These are phyloP conservation scores for Acyrthosiphon pisum DNA, from an alignment of 1,140 invertebrate species.

Conservation along the genomic window DNA sequence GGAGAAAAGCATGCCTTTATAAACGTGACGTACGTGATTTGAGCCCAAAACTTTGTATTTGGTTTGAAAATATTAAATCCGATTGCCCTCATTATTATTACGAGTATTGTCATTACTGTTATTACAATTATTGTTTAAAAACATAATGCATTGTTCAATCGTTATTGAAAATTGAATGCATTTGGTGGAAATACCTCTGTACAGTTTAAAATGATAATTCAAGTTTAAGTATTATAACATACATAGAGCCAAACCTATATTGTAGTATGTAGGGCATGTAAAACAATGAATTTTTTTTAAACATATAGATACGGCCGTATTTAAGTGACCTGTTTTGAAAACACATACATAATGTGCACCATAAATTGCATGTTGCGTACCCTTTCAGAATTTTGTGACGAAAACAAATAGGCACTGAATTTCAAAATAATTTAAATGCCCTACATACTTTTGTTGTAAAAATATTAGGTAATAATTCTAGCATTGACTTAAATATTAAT, in stretches of 20 bases:
- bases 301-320: not conserved
- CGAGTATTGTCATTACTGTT: not conserved
- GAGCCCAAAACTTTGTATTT: not conserved
- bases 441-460: no score
- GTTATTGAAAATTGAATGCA: not conserved
- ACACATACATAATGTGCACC: not conserved
- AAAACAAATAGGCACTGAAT: not conserved
- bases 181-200: not conserved
- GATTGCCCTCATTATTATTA: constrained; percentile 8
- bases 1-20: not conserved
- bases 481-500: no score
- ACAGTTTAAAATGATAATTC: not conserved
- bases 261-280: not conserved
- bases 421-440: no score
- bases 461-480: no score
- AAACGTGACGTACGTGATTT: constrained; percentile 36
- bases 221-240: not conserved
- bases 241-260: not conserved
- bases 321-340: not conserved
- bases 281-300: not conserved
- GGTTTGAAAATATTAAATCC: constrained; percentile 35
- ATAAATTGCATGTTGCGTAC: not conserved
- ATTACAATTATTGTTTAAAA: not conserved
- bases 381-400: not conserved
- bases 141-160: not conserved